Conservation (phyloP, 2,113 vertebrate genomes). For the Glareola pratincola region DNA sequence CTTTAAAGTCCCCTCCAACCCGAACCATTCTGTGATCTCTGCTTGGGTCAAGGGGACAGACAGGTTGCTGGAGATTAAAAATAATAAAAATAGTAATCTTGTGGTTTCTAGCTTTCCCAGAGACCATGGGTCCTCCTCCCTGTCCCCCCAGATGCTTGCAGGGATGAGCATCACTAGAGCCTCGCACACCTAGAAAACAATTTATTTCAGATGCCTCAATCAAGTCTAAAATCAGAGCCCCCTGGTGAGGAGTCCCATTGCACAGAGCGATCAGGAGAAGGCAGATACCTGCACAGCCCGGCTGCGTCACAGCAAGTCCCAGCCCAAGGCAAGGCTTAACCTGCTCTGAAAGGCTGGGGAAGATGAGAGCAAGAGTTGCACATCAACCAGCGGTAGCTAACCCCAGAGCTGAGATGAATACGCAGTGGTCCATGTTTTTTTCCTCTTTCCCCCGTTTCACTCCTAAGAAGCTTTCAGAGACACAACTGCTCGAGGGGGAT, state of each 20-base stretch:
- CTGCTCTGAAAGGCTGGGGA: neutral
- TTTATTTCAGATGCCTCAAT: neutral
- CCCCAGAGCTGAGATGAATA: rapidly evolving
- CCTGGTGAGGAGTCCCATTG: neutral
- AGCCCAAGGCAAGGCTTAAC: neutral
- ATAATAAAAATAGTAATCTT: neutral
- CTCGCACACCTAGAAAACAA: neutral
- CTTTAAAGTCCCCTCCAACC: too few relatives aligned
- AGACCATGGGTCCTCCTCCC: rapidly evolving
- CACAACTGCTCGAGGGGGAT: rapidly evolving
- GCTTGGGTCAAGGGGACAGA: neutral
- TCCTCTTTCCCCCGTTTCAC: rapidly evolving
- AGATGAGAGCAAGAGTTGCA: neutral
- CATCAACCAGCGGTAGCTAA: neutral
- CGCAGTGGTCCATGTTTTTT: rapidly evolving
- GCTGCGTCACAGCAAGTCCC: neutral
- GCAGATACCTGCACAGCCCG: rapidly evolving
- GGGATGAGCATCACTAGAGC: neutral
- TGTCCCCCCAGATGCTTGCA: neutral
- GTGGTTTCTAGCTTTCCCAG: neutral
- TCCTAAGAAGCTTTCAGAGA: neutral
- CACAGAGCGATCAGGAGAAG: rapidly evolving
- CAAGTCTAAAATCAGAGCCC: neutral
- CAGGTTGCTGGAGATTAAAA: neutral
- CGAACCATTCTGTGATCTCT: neutral